Conservation (phyloP, 2,797 vertebrate species). For the Protonibea diacanthus region DNA sequence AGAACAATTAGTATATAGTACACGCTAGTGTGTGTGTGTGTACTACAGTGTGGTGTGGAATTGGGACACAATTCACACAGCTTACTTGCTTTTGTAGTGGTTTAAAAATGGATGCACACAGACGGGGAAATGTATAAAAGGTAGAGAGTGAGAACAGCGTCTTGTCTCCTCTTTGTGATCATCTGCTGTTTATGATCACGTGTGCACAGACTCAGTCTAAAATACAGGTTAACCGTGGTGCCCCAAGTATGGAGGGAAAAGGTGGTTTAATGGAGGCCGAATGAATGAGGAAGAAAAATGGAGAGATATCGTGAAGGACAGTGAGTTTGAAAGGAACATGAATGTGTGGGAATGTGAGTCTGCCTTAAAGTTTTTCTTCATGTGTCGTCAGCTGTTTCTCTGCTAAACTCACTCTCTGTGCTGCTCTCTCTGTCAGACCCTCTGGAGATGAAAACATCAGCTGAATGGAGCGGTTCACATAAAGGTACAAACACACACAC, state of each 20-base stretch:
- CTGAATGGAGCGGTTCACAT: constrained; percentile 81
- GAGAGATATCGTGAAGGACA: neutral
- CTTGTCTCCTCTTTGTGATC: neutral
- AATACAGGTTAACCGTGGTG: neutral
- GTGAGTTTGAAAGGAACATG: constrained; percentile 17
- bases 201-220: neutral
- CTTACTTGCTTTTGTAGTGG: neutral
- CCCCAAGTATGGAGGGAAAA: neutral
- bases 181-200: neutral
- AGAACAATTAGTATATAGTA: neutral
- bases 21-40: neutral
- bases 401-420: constrained; percentile 3
- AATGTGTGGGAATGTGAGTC: constrained; percentile 14
- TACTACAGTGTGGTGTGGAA: neutral
- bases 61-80: neutral
- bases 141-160: neutral
- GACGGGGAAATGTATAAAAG: neutral
- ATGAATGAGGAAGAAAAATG: neutral
- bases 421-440: constrained; percentile 68
- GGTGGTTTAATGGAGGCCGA: neutral
- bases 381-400: neutral
- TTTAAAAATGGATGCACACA: neutral
- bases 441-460: constrained; percentile 66
- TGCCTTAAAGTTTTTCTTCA: neutral
- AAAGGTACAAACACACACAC: constrained; percentile 62